Conservation (phyloP, 2,113 vertebrate genomes). For the Stegastes partitus region DNA sequence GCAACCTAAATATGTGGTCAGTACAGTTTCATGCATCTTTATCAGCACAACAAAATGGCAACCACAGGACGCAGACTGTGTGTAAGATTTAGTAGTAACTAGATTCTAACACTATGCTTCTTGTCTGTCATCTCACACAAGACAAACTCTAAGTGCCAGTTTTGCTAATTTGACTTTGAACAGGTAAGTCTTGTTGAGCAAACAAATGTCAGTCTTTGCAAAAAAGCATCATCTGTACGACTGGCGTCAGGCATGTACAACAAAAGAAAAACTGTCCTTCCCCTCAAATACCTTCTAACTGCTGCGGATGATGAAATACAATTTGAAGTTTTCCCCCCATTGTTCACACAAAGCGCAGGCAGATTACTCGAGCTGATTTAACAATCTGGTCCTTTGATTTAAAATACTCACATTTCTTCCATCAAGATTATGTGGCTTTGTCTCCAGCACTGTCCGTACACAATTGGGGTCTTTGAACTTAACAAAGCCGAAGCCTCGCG, state of each 20-base stretch:
- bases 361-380: slow-evolving; percentile 39
- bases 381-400: slow-evolving; percentile 45
- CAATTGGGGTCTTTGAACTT: slow-evolving; percentile 99
- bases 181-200: slow-evolving; percentile 49
- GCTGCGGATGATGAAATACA: slow-evolving; percentile 39
- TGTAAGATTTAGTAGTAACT: not conserved
- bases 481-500: slow-evolving; percentile 98
- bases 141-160: slow-evolving; percentile 1
- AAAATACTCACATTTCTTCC: slow-evolving; percentile 95
- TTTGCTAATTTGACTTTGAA: slow-evolving; percentile 46
- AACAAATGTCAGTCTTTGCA: slow-evolving; percentile 24
- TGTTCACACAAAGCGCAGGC: slow-evolving; percentile 10
- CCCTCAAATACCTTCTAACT: slow-evolving; percentile 44
- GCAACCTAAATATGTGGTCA: slow-evolving; percentile 1
- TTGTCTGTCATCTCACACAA: slow-evolving; percentile 1
- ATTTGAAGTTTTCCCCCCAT: slow-evolving; percentile 27
- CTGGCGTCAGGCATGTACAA: slow-evolving; percentile 35
- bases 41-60: slow-evolving; percentile 15
- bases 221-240: not conserved
- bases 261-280: slow-evolving; percentile 22
- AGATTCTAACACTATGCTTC: not conserved
- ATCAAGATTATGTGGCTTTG: slow-evolving; percentile 97
- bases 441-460: slow-evolving; percentile 97
- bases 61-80: not conserved
- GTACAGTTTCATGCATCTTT: not conserved